Evolutionary conservation across 2,113 vertebrate genomes (phyloP), one percentile per base, ranked within the genome.

Genomic region (Ceyx cyanopectus): DNA sequence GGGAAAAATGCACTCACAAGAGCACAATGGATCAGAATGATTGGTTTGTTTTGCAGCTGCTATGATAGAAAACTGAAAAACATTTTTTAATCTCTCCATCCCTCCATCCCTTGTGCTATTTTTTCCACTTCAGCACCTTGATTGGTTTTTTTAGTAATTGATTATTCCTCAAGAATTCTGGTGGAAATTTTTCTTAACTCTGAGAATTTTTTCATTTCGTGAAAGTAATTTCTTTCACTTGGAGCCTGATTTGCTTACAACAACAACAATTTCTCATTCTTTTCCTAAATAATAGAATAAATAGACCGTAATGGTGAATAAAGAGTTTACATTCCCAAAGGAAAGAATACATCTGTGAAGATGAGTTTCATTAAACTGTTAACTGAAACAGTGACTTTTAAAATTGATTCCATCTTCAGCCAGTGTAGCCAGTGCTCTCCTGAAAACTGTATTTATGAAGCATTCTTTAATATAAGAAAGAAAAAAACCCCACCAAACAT

Each of bases 281-380:
- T 94, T 93, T 79, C 81, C 54, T 92, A 78, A 84, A 95, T 89
- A 93, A 93, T 75, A 94, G 80, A 96, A 91, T 75, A 94, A 91
- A 84, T 73, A 74, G 32, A 62, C 56, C 46, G 9, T 86, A 91
- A 75, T 81, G 63, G 89, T 51, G 65, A 93, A 89, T 40, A 70
- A 68, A 79, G 91, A 95, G 85, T 95, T 97, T 96, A 94, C 91
- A 94, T 96, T 96, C 95, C 93, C 91, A 83, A 7, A 83, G 93
- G 89, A 97, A 93, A 87, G 89, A 93, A 96, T 94, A 93, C 95
- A 92, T 97, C 77, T 96, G 93, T 73, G 77, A 87, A 95, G 96
- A 95, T 92, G 93, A 96, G 95, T 97, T 95, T 96, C 91, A 94
- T 95, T 95, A 92, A 92, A 67, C 61, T 32, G 78, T 83, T 94